Percentiles rank a stretch among this genome's conserved stretches.
These are phyloP conservation scores for Sander vitreus DNA, from an alignment of 2,113 vertebrate species.

Conservation along the genomic window DNA sequence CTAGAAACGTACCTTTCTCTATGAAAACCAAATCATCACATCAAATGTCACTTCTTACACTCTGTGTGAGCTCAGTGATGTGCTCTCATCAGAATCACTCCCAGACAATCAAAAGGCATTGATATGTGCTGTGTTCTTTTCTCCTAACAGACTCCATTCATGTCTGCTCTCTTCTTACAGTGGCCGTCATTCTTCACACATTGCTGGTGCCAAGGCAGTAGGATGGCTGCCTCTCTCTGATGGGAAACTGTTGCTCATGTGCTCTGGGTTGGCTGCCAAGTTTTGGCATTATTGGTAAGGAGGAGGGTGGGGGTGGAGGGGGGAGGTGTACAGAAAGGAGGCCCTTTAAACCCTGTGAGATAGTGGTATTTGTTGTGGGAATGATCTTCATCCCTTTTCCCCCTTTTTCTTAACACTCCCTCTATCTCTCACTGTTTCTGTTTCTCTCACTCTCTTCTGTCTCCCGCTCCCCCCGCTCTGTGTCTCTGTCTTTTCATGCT, in stretches of 20 bases:
- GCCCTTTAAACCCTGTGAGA: constrained; percentile 84
- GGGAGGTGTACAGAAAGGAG: constrained; percentile 69
- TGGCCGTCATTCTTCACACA: constrained; percentile 78
- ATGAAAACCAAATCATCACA: background rate
- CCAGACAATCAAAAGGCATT: constrained; percentile 58
- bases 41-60: background rate
- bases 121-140: constrained; percentile 54
- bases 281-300: constrained; percentile 82
- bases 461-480: background rate
- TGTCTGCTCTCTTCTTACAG: constrained; percentile 80
- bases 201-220: constrained; percentile 79
- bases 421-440: constrained; percentile 49
- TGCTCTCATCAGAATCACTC: constrained; percentile 41
- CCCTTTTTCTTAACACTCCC: constrained; percentile 54
- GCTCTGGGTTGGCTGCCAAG: constrained; percentile 83
- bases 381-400: constrained; percentile 71
- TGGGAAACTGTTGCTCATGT: constrained; percentile 86
- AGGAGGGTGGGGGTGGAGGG: background rate
- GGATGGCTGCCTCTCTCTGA: constrained; percentile 80
- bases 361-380: constrained; percentile 81
- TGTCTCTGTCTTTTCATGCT: constrained; percentile 60
- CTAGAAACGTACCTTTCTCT: background rate
- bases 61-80: constrained; percentile 14
- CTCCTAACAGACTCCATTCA: constrained; percentile 73
- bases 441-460: constrained; percentile 43